phyloP scores from a whole-genome alignment of 2,888 invertebrate genomes.

The Metacarcinus magister region DNA sequence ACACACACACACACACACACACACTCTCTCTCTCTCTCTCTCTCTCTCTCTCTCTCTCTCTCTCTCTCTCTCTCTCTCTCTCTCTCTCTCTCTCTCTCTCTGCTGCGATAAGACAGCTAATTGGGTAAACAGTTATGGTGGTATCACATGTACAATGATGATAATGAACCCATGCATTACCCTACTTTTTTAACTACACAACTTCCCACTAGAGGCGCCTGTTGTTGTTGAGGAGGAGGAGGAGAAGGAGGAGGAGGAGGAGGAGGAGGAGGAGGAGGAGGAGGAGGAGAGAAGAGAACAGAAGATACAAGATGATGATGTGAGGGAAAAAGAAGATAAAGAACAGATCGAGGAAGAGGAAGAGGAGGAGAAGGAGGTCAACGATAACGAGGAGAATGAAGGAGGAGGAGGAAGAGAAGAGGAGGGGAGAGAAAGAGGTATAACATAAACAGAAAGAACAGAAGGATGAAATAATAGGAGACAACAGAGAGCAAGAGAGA shows the following conservation, averaged over 20 bases:
- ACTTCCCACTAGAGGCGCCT: background rate
- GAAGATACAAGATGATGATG: background rate
- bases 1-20: background rate
- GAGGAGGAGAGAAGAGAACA: background rate
- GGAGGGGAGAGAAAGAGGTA: background rate
- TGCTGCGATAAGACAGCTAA: background rate
- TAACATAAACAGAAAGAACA: no score
- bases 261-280: background rate
- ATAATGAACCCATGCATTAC: conserved; percentile 20
- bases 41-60: conserved; percentile 9
- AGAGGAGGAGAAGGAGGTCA: background rate
- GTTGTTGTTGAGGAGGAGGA: background rate
- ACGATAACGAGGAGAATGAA: background rate
- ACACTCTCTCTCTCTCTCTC: background rate
- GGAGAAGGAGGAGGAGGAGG: background rate
- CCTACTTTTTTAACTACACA: background rate
- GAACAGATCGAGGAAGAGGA: background rate
- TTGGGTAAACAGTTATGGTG: conserved; percentile 11
- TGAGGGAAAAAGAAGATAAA: background rate
- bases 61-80: background rate
- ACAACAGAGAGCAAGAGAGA: background rate
- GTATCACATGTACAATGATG: background rate
- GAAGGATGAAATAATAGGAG: background rate
- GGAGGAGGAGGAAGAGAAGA: background rate
- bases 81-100: background rate